These are phyloP conservation scores for Neelides folsomi DNA, from an alignment of 2,888 invertebrate genomes.

Conservation along the genomic window DNA sequence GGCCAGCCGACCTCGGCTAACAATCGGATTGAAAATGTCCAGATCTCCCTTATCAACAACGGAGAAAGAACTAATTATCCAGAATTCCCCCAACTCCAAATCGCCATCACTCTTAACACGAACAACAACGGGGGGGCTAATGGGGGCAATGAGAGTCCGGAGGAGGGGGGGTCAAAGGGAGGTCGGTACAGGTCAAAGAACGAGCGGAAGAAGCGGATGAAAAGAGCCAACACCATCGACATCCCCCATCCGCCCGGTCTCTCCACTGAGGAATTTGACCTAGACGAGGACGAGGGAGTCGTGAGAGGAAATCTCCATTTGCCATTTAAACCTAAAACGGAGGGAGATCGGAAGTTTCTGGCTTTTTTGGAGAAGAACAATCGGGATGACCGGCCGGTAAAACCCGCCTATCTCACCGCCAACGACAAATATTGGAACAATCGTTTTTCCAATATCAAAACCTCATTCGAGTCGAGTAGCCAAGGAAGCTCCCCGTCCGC, in stretches of 20 bases:
- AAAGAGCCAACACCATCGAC: constrained; percentile 76
- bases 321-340: constrained; percentile 59
- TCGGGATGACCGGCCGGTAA: constrained; percentile 27
- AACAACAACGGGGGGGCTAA: constrained; percentile 17
- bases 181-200: constrained; percentile 33
- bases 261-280: constrained; percentile 36
- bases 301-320: background rate
- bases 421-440: constrained; percentile 60
- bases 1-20: too few species aligned
- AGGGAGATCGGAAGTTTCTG: constrained; percentile 69
- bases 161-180: constrained; percentile 11
- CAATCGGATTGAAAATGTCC: constrained; percentile 30
- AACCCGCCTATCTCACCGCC: constrained; percentile 35
- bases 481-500: constrained; percentile 30
- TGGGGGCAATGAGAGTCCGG: constrained; percentile 4
- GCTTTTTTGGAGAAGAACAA: constrained; percentile 67
- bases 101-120: constrained; percentile 32
- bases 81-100: constrained; percentile 32
- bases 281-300: constrained; percentile 38
- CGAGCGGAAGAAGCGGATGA: constrained; percentile 62
- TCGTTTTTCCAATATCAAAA: constrained; percentile 70
- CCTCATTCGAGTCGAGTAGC: constrained; percentile 51
- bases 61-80: constrained; percentile 5
- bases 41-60: constrained; percentile 31
- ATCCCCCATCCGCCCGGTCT: constrained; percentile 57